These are phyloP conservation scores for Microchirus variegatus DNA, from an alignment of 2,797 vertebrate species.

Conservation along the genomic window DNA sequence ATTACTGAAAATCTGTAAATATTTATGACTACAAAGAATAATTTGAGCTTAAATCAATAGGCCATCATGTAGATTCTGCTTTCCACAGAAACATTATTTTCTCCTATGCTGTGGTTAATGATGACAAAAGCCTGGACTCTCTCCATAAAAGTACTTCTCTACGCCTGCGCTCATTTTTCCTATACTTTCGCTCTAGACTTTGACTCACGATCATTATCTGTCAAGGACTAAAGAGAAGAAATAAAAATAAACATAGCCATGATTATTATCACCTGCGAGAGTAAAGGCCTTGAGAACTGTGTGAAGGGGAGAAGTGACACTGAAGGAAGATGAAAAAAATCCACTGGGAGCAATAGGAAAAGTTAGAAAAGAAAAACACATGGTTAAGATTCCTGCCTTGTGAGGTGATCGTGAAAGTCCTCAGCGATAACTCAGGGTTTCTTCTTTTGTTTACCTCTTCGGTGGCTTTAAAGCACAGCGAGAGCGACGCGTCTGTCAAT, in stretches of 20 bases:
- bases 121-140: constrained; percentile 8
- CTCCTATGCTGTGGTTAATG: neutral
- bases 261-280: constrained; percentile 37
- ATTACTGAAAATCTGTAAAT: neutral
- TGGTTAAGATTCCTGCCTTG: constrained; percentile 28
- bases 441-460: constrained; percentile 63
- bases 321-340: too few relatives aligned
- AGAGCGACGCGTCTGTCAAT: constrained; percentile 56
- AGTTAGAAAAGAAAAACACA: constrained; percentile 51
- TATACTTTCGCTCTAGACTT: constrained; percentile 37
- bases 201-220: constrained; percentile 43
- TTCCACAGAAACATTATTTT: constrained; percentile 5
- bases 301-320: too few relatives aligned
- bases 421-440: constrained; percentile 49
- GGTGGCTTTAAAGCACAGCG: constrained; percentile 49
- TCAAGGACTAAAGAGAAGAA: constrained; percentile 34
- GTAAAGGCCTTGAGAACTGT: too few relatives aligned
- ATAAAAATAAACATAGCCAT: constrained; percentile 56
- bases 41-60: neutral
- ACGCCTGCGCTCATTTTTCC: constrained; percentile 25
- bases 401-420: too few relatives aligned
- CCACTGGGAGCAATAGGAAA: constrained; percentile 24
- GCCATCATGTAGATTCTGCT: neutral
- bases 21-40: neutral
- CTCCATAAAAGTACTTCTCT: neutral